Evolutionary conservation across 2,113 vertebrate genomes (phyloP), one percentile per base, ranked within the genome.

Genomic region (Protobothrops flavoviridis): DNA sequence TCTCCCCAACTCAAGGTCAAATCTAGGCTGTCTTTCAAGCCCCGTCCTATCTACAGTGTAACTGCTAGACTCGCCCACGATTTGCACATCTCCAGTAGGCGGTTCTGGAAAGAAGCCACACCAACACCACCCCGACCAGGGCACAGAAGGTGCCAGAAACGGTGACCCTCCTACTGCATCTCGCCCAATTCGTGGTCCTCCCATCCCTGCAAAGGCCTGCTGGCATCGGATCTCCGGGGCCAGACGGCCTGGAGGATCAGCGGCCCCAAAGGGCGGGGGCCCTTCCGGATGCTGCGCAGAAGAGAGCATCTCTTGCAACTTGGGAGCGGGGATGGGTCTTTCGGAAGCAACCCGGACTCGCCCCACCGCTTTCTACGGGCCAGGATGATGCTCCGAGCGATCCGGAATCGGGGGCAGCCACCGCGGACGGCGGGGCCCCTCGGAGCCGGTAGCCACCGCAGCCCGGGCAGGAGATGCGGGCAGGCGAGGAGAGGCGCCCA

Each of bases 21-120:
- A 11, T 0, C 9, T 20, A 48, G 21, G 43, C 39, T 11, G 1
- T 2, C 29, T n/a, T n/a, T 2, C 12, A 1, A 33, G 13, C n/a
- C 69, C 69, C n/a, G 5, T 33, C 13, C 64, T 7, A 50, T 50
- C 48, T 45, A 45, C 43, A 1, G 48, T 50, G 43, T 21, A 21
- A 9, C 85, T 12, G 43, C 85, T 86, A 24, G 43, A 45, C 43
- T 24, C 3, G 85, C 43, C 45, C 23, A 26, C 24, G 0, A 17
- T 74, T 74, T 74, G n/a, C n/a, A 7, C n/a, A 0, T 21, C 21
- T 5, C 10, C 52, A 24, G 29, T 4, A 10, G 11, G 13, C 1
- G 0, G 2, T 17, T 85, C 90, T 20, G 53, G 53, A 26, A 45
- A 86, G 74, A 1, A 23, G 9, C 24, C 23, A 8, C 45, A 1